Conservation (phyloP, 1,140 invertebrate species). For the Phenacoccus solenopsis region DNA sequence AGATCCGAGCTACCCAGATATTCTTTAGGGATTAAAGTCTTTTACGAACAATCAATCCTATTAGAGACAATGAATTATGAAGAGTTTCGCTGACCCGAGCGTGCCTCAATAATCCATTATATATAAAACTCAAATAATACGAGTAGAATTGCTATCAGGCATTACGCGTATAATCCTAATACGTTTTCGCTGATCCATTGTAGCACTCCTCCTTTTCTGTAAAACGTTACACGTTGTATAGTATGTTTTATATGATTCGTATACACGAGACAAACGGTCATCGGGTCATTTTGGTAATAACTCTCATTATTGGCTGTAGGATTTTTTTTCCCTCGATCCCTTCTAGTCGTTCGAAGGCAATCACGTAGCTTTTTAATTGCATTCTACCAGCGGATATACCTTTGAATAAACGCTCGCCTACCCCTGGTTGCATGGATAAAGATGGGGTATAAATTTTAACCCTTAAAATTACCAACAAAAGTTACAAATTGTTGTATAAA, state of each 20-base stretch:
- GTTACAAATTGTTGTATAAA: background rate
- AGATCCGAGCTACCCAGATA: background rate
- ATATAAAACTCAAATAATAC: constrained; percentile 4
- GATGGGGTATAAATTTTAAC: no score
- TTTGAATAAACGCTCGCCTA: no score
- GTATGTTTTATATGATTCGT: background rate
- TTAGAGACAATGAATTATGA: constrained; percentile 16
- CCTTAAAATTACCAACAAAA: no score
- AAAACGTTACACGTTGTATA: no score
- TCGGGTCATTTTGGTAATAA: no score
- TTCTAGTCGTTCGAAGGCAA: no score
- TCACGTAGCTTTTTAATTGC: no score
- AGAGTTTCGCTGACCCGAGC: constrained; percentile 7
- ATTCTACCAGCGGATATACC: no score
- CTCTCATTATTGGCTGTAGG: background rate
- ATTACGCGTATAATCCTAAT: background rate
- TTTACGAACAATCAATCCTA: constrained; percentile 15
- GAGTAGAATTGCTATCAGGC: constrained; percentile 1
- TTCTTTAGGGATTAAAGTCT: constrained; percentile 13
- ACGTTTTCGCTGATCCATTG: background rate
- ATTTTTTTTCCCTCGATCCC: no score
- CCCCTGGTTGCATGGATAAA: no score
- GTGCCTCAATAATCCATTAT: constrained; percentile 14
- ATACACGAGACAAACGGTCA: background rate
- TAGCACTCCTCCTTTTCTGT: background rate